Evolutionary conservation across 2,888 invertebrate species (phyloP).

Genomic region (Panzeria rudis): DNA sequence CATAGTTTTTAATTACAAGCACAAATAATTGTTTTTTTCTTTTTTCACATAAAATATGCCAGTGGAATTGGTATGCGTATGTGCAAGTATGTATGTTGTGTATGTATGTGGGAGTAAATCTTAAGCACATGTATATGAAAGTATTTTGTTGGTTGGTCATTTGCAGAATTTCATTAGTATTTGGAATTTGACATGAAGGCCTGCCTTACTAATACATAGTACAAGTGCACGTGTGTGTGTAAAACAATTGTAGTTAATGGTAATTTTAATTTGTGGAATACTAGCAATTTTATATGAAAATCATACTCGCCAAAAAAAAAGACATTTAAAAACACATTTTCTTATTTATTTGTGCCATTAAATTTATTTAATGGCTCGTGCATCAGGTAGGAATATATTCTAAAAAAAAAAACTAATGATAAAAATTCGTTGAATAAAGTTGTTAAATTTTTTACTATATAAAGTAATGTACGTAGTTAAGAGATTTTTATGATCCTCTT

Average conservation of each 20-base stretch:
- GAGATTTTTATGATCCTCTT: no score
- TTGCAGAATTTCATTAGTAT: slow-evolving; percentile 50
- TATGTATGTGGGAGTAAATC: not conserved
- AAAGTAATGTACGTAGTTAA: no score
- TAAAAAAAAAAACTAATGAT: no score
- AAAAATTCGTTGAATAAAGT: no score
- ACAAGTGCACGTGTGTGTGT: not conserved
- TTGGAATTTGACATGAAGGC: slow-evolving; percentile 29
- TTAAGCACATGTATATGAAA: not conserved
- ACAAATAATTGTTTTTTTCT: slow-evolving; percentile 16
- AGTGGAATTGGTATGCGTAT: not conserved
- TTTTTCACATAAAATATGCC: not conserved
- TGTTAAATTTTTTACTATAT: no score
- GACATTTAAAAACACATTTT: not conserved
- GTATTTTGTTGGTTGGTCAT: slow-evolving; percentile 21
- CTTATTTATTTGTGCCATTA: not conserved
- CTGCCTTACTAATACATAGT: not conserved
- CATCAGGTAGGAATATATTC: no score
- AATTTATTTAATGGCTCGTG: not conserved
- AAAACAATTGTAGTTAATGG: not conserved
- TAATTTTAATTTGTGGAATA: not conserved
- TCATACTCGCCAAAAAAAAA: not conserved
- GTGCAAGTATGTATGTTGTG: no score
- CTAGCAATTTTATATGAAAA: not conserved
- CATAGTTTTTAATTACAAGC: slow-evolving; percentile 40